These are phyloP conservation scores for Cladopsammia gracilis DNA, from an alignment of 64 coral and sea anemone genomes.

Conservation along the genomic window DNA sequence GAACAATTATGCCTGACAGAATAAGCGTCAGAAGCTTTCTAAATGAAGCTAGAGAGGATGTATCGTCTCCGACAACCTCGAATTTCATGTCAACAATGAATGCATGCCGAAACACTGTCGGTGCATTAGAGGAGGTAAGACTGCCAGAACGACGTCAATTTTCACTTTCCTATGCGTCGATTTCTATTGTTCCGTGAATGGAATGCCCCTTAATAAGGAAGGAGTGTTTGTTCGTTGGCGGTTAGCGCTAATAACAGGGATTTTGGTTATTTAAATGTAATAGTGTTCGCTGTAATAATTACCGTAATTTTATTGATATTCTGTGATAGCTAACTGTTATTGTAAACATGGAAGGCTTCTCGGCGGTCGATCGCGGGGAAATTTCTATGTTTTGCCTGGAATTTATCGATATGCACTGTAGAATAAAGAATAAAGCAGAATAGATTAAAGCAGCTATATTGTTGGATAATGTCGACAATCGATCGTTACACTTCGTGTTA, in stretches of 20 bases:
- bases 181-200: neutral
- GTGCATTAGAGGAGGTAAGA: constrained; percentile 79
- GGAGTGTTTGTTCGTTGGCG: neutral
- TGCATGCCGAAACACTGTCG: constrained; percentile 80
- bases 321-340: neutral
- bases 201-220: neutral
- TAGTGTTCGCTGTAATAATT: neutral
- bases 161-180: constrained; percentile 10
- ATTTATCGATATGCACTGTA: neutral
- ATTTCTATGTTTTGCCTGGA: neutral
- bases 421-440: too few relatives aligned
- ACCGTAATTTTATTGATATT: constrained; percentile 10
- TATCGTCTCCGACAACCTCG: constrained; percentile 91
- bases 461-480: neutral
- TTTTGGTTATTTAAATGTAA: neutral
- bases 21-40: constrained; percentile 85
- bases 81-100: constrained; percentile 92
- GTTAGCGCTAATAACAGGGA: neutral
- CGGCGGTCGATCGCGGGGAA: neutral
- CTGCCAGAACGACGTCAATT: neutral
- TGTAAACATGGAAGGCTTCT: constrained; percentile 16
- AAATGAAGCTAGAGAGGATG: constrained; percentile 81
- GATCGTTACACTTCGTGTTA: neutral
- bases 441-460: neutral
- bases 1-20: constrained; percentile 86